Evolutionary conservation across 2,797 vertebrate genomes (phyloP), one percentile per base, ranked within the genome.

Genomic region (Coregonus sp.): DNA sequence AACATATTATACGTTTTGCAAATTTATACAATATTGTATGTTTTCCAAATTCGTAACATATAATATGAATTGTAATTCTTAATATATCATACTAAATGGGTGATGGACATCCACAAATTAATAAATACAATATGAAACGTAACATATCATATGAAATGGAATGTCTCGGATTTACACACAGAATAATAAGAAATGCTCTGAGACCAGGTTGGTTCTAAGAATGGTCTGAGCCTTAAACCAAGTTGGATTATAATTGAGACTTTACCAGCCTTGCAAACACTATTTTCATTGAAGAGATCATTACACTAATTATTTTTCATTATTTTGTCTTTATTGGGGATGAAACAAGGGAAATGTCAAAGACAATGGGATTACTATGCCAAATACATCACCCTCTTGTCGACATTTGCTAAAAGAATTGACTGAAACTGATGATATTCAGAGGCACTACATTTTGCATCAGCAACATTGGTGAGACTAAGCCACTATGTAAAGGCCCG

Each of bases 401-500:
- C 2, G 31, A 33, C 33, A 47, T 47, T 47, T 70, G n/a, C 35
- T 50, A 5, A 50, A 47, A 47, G 11, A 47, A 12, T 63, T 63
- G 20, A 29, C n/a, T 63, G 3, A 63, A 29, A 25, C 59, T 5
- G 7, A 6, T 63, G 59, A 63, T 63, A 67, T 67, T 31, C 70
- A 14, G 47, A 71, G 29, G 5, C 5, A 51, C 29, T 51, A 31
- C 15, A 18, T 51, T 54, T 4, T 31, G 47, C 25, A 71, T 29
- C 29, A 72, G 69, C 11, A 72, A 72, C 50, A 52, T 6, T 56
- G 71, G 6, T 72, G 50, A 14, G 70, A 29, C 25, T 54, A 15
- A 71, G 54, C 14, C 52, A 40, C 40, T 54, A 47, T 69, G 68
- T 84, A 37, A 75, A 18, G 80, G 6, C 80, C 33, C 66, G 72